Base-by-base conservation (phyloP, 2,113 vertebrate genomes). In the Artemisiospiza belli region DNA sequence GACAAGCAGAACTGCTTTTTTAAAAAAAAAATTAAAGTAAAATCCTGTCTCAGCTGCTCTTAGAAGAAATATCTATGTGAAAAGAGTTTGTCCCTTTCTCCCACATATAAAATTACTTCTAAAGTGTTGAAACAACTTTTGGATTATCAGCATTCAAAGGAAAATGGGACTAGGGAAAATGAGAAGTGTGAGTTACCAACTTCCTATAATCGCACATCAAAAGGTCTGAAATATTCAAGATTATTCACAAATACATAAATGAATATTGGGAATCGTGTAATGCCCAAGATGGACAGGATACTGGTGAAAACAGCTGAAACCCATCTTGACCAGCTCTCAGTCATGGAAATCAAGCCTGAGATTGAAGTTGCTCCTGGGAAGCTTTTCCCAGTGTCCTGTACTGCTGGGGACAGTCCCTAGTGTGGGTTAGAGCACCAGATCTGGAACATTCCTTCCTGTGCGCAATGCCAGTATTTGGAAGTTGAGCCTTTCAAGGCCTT, bases 371-470 rank as follows among this genome's bases (percentile, higher is more conserved):
- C 31, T 84, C 18, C 28, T 14, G 28, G 10, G 25, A 24, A 85
- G 16, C 20, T 80, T 35, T 80, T 43, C 72, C 33, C 41, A 13
- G 6, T 6, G 22, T 2, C 1, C 37, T 49, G 17, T 47, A 18
- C 21, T 22, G 8, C 21, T 23, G 21, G 1, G 1, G 17, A 14
- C 16, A 8, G 7, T 57, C 4, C 0, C 54, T 61, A 11, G 2
- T 1, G 27, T 58, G 54, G 24, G 14, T 5, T n/a, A 15, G 15
- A 31, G 19, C 58, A 68, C 17, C 35, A 73, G 44, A 10, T 19
- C 20, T 1, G 3, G 8, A 12, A 2, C 49, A 3, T 47, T 39
- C 35, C 35, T 66, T 62, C 37, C 43, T 58, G 10, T 46, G n/a
- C 55, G n/a, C 24, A 41, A 15, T 33, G 51, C 25, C 23, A n/a